Conservation (phyloP, 2,797 vertebrate species). For the Pangasius krempfi region DNA sequence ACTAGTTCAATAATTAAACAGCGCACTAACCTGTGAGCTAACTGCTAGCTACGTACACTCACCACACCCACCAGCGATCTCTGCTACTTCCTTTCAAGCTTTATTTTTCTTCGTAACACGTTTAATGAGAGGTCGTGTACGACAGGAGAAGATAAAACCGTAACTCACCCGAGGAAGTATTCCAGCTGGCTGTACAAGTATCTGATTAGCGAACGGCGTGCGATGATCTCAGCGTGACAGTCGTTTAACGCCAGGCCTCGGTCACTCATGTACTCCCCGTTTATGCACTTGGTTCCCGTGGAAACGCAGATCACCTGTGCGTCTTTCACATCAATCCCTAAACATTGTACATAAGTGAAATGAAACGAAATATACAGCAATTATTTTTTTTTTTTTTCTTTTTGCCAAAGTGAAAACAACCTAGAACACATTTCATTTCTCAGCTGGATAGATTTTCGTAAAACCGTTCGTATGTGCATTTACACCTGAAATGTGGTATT, state of each 20-base stretch:
- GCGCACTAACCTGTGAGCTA: no score
- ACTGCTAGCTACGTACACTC: not conserved
- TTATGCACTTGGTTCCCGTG: constrained; percentile 88
- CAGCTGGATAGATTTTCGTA: not conserved
- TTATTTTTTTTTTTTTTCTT: not conserved
- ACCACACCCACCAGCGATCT: not conserved
- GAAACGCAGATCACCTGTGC: constrained; percentile 85
- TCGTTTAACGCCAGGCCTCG: constrained; percentile 86
- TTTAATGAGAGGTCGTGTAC: no score
- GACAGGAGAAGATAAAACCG: no score
- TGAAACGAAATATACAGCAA: not conserved
- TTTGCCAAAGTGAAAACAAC: not conserved
- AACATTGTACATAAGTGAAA: not conserved
- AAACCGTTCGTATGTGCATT: not conserved
- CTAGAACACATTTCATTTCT: not conserved
- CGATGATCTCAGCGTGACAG: constrained; percentile 86
- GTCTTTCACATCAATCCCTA: constrained; percentile 85
- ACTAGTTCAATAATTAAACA: no score
- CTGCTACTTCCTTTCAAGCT: no score
- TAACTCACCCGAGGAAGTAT: constrained; percentile 76
- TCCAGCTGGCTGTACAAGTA: constrained; percentile 85
- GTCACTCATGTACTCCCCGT: constrained; percentile 90
- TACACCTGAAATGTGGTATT: not conserved
- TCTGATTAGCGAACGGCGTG: constrained; percentile 82
- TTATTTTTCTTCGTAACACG: no score